These are phyloP conservation scores for Anoura caudifer DNA, from an alignment of 2,113 vertebrate genomes.

Conservation along the genomic window DNA sequence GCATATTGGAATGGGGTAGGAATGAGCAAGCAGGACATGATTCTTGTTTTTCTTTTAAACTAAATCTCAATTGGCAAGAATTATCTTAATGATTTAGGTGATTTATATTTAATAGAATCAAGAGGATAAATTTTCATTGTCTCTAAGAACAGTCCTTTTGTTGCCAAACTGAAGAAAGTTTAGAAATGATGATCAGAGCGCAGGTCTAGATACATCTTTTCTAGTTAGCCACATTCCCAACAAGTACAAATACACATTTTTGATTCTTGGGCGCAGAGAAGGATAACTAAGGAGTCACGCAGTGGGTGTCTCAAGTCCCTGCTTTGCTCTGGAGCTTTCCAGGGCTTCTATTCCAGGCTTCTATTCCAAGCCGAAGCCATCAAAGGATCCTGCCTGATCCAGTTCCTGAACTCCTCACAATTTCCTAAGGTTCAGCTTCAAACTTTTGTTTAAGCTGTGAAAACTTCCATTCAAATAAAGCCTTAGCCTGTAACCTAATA, in stretches of 20 bases:
- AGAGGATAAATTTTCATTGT: background rate
- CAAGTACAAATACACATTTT: background rate
- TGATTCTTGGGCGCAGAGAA: background rate
- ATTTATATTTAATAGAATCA: background rate
- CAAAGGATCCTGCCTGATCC: background rate
- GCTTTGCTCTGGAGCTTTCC: background rate
- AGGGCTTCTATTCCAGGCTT: background rate
- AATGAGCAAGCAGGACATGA: background rate
- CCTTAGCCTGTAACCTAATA: background rate
- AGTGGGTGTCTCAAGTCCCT: background rate
- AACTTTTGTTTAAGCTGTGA: background rate
- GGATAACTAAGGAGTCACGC: background rate
- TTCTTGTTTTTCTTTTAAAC: background rate
- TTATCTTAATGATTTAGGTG: background rate
- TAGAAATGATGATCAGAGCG: background rate
- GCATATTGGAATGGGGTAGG: background rate
- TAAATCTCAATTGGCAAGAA: background rate
- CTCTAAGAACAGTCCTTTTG: background rate
- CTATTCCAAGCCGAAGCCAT: background rate
- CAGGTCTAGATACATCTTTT: background rate
- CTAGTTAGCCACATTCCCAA: background rate
- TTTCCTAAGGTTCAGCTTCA: background rate
- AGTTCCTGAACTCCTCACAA: background rate
- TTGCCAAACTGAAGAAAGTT: background rate
- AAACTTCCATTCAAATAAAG: background rate